Base-by-base conservation (phyloP, 2,888 invertebrate genomes). In the Hyles lineata region DNA sequence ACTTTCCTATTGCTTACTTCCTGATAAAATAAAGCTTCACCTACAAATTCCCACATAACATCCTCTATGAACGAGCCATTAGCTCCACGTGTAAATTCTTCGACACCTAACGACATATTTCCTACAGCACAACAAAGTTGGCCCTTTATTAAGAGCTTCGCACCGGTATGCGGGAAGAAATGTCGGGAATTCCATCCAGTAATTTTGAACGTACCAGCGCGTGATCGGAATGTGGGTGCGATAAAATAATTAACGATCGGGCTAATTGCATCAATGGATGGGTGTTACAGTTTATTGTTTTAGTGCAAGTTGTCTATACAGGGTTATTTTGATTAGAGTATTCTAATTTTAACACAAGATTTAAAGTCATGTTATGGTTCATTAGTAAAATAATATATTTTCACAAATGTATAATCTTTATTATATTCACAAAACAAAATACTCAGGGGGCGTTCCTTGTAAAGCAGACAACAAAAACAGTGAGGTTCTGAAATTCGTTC, bases 221-320 rank as follows among this genome's bases (percentile, higher is more conserved):
- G 79, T 79, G 80, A 79, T 78, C 76, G 79, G 79, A 77, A 81
- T 82, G 75, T 69, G 50, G 50, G 50, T n/a, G 75, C 76, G 70
- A 78, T 79, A 78, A 80, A 78, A 78, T 80, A 76, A 82, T 80
- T 80, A 80, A 77, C 72, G 76, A 76, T 73, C 62, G 62, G 71
- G 75, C 76, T 80, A 82, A 81, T 80, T 81, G 77, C 79, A 79
- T 79, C 15, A 11, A 43, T 15, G 43, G 11, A 70, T 15, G 7
- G 62, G 32, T 17, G 55, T 55, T 55, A 29, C 11, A 61, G 17
- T 61, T 17, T 17, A 61, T 29, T 25, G 60, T 61, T 23, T 61
- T 61, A 8, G 19, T n/a, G 55, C n/a, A 55, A 55, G 55, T 55
- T 55, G 55, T n/a, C 19, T 19, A n/a, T 11, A 29, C 11, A 15